Evolutionary conservation across 1,140 invertebrate genomes (phyloP).

Genomic region (Drosophila murphyi): DNA sequence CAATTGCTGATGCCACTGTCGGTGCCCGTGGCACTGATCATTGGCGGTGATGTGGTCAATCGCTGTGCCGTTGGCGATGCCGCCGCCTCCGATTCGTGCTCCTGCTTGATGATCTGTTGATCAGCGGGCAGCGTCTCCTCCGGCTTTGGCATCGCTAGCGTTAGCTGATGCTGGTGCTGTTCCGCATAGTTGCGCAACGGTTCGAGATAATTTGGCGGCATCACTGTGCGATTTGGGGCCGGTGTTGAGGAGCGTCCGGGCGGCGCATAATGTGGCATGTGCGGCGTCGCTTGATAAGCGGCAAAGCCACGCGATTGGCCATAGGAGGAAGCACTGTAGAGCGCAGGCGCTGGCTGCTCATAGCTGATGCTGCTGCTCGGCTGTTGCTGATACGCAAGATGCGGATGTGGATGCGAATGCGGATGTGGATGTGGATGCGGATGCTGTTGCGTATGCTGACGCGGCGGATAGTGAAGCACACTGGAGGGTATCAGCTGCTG

Average conservation of each 20-base stretch:
- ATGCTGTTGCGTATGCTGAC: constrained; percentile 40
- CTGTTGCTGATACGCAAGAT: constrained; percentile 32
- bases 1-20: constrained; percentile 80
- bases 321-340: constrained; percentile 59
- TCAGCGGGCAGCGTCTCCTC: constrained; percentile 37
- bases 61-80: constrained; percentile 51
- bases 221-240: constrained; percentile 70
- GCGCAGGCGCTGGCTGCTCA: constrained; percentile 58
- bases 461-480: constrained; percentile 69
- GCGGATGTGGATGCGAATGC: neutral
- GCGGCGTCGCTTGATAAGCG: constrained; percentile 46
- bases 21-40: constrained; percentile 78
- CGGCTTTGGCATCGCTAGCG: constrained; percentile 47
- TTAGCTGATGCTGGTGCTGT: constrained; percentile 25
- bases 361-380: constrained; percentile 35
- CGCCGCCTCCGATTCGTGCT: constrained; percentile 55
- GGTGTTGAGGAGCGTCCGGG: constrained; percentile 62
- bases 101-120: constrained; percentile 44
- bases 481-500: constrained; percentile 74
- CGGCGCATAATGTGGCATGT: constrained; percentile 48
- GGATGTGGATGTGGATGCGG: constrained; percentile 26
- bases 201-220: constrained; percentile 71
- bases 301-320: constrained; percentile 52
- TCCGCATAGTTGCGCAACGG: constrained; percentile 52
- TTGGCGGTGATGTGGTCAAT: constrained; percentile 68